phyloP scores from a whole-genome alignment of 2,888 invertebrate species.

The Agrotis ipsilon region DNA sequence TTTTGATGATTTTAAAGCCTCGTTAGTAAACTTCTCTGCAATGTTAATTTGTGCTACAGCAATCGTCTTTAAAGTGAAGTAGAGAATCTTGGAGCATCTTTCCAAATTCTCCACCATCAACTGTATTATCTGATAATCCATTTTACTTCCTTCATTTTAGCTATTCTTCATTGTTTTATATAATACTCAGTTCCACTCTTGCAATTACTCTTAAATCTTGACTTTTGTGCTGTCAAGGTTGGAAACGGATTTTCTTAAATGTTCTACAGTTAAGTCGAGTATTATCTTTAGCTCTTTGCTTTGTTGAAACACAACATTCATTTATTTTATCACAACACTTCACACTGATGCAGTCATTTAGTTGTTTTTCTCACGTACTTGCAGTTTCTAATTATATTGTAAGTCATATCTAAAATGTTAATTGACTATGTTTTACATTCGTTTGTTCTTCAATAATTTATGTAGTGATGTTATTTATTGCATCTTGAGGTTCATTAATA shows the following conservation, averaged over 20 bases:
- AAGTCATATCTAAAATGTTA: slow-evolving; percentile 37
- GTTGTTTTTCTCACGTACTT: slow-evolving; percentile 19
- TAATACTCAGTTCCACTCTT: slow-evolving; percentile 3
- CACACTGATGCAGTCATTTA: slow-evolving; percentile 7
- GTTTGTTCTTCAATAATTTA: slow-evolving; percentile 12
- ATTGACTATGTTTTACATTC: slow-evolving; percentile 38
- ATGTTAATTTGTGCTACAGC: background rate
- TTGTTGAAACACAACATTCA: slow-evolving; percentile 28
- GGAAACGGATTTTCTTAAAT: slow-evolving; percentile 62
- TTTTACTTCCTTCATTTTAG: background rate
- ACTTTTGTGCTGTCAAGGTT: slow-evolving; percentile 65
- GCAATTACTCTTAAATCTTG: slow-evolving; percentile 14
- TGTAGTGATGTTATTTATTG: slow-evolving; percentile 31
- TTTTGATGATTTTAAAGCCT: background rate
- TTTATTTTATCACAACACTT: slow-evolving; percentile 12
- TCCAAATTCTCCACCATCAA: background rate
- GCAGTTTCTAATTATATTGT: slow-evolving; percentile 21
- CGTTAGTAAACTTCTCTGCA: background rate
- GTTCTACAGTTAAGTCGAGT: slow-evolving; percentile 13
- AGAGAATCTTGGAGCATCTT: background rate
- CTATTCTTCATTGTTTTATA: background rate
- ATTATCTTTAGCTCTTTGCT: slow-evolving; percentile 11
- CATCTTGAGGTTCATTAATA: slow-evolving; percentile 22
- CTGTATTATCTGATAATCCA: background rate
- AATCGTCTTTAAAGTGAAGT: background rate